Evolutionary conservation across 2,888 invertebrate species (phyloP), one percentile per base, ranked within the genome.

Genomic region (Hyppa rectilinea): DNA sequence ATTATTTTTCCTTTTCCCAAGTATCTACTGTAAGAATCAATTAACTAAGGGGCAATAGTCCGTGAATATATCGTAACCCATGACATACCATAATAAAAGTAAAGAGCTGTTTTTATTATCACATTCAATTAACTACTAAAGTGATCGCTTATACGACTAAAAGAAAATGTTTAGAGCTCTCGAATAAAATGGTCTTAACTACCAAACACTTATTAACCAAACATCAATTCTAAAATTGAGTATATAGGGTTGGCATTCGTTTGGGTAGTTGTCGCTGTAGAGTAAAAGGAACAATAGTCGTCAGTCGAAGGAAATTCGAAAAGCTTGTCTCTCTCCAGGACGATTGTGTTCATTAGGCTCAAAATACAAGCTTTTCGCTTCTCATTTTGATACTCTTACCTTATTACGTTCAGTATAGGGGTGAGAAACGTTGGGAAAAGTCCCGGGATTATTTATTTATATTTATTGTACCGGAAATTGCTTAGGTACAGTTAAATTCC

Each of bases 301-400:
- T 60, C 50, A 61, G 68, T 78, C 38, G 56, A 38, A 70, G 65
- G 78, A 49, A 83, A 81, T 82, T 73, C 65, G 62, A 74, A 84
- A 81, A 63, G 73, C 76, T 84, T 79, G 84, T 81, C 52, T 71
- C 61, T 59, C 66, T 49, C 43, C 68, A 62, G 67, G 69, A 72
- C 66, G 59, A 72, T 74, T 70, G 66, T 77, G 80, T 82, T 84
- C 75, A 80, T 84, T 75, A 80, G 64, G 72, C 58, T 71, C 58
- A 65, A 73, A 72, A 69, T 78, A 80, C 82, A 79, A 72, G 80
- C 45, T 70, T 79, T 80, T 82, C 75, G 72, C 71, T 84, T 80
- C 75, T 71, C 66, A 52, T 72, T 62, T 78, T 77, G 47, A 72
- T 77, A 53, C 68, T 71, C 26, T 82, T 73, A 61, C 64, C 50